Conservation (phyloP, 2,888 invertebrate genomes). For the Electrophaes corylata region DNA sequence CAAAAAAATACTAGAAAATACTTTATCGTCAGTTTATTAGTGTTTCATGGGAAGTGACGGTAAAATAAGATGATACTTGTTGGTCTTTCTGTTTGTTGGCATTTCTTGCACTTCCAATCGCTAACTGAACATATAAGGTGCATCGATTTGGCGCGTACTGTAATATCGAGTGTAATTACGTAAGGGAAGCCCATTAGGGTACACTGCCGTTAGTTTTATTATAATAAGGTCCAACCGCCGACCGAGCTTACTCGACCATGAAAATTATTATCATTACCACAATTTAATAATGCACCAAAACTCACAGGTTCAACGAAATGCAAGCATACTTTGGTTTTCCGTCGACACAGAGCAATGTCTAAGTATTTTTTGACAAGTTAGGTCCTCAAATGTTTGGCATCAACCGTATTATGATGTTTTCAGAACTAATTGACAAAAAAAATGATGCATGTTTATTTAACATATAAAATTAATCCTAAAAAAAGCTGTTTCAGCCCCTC, state of each 20-base stretch:
- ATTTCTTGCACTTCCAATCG: background rate
- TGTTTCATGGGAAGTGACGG: background rate
- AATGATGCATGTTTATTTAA: too few relatives aligned
- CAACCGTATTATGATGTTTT: too few relatives aligned
- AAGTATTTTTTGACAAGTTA: background rate
- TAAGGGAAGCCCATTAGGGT: conserved; percentile 70
- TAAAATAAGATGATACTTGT: too few relatives aligned
- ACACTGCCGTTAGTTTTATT: conserved; percentile 76
- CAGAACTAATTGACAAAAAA: too few relatives aligned
- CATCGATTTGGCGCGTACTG: conserved; percentile 2
- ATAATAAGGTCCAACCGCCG: conserved; percentile 80
- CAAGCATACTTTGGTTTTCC: background rate
- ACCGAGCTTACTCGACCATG: conserved; percentile 71
- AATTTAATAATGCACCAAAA: conserved; percentile 51
- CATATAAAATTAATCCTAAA: too few relatives aligned
- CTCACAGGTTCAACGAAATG: conserved; percentile 29
- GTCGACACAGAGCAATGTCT: too few relatives aligned
- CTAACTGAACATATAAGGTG: background rate
- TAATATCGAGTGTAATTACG: conserved; percentile 70
- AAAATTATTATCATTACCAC: conserved; percentile 78
- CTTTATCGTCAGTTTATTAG: background rate
- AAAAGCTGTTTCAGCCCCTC: too few relatives aligned
- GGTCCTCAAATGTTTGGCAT: too few relatives aligned
- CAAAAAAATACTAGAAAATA: too few relatives aligned
- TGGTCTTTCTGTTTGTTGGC: background rate